Evolutionary conservation across 2,888 invertebrate species (phyloP).

Genomic region (Nomada fabriciana): DNA sequence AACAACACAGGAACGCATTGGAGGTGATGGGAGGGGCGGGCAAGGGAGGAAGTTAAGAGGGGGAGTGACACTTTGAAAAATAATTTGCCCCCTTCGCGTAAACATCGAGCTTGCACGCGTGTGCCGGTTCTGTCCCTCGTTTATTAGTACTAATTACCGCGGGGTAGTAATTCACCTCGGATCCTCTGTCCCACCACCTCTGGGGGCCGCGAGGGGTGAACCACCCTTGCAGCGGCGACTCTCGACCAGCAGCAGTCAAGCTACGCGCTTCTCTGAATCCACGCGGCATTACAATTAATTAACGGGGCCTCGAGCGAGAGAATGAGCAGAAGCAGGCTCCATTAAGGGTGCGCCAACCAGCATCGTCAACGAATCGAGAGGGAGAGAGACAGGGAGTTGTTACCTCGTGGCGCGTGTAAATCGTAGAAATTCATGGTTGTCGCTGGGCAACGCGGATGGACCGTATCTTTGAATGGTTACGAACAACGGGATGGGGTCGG

Average conservation of each 20-base stretch:
- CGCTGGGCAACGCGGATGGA: slow-evolving; percentile 8
- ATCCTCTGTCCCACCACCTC: slow-evolving; percentile 45
- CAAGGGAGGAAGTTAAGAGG: not conserved
- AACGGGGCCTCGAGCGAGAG: slow-evolving; percentile 62
- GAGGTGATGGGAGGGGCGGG: not conserved
- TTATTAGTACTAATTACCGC: slow-evolving; percentile 76
- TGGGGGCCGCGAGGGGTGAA: slow-evolving; percentile 40
- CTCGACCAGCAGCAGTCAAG: slow-evolving; percentile 62
- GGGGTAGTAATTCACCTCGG: slow-evolving; percentile 63
- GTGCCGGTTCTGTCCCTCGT: slow-evolving; percentile 63
- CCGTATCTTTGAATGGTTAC: slow-evolving; percentile 38
- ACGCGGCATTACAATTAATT: slow-evolving; percentile 77
- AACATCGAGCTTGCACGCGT: slow-evolving; percentile 57
- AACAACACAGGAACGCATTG: not conserved
- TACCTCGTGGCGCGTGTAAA: slow-evolving; percentile 12
- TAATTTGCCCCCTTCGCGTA: slow-evolving; percentile 62
- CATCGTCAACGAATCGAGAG: slow-evolving; percentile 16
- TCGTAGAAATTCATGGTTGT: slow-evolving; percentile 45
- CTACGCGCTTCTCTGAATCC: slow-evolving; percentile 72
- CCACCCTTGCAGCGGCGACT: slow-evolving; percentile 58
- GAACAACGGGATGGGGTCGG: not conserved
- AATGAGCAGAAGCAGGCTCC: slow-evolving; percentile 41
- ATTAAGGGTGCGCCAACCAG: slow-evolving; percentile 61
- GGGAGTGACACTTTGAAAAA: slow-evolving; percentile 62
- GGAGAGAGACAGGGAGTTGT: not conserved